Conservation (phyloP, 2,113 vertebrate genomes). For the Camelus bactrianus region DNA sequence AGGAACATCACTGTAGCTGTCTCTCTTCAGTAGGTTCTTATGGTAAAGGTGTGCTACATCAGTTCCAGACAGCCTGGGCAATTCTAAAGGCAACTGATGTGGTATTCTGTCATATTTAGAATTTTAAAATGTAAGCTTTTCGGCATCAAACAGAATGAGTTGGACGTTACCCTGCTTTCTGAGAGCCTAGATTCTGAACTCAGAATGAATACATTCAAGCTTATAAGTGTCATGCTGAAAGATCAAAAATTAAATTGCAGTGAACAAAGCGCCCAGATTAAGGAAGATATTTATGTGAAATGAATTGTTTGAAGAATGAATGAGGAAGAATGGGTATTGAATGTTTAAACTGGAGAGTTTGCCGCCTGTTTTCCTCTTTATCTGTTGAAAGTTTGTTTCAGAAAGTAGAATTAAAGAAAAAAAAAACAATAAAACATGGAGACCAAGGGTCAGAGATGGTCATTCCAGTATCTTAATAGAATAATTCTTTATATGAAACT, state of each 20-base stretch:
- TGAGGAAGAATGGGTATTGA: neutral
- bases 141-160: neutral
- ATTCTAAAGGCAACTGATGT: slow-evolving; percentile 36
- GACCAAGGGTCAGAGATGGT: neutral
- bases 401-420: neutral
- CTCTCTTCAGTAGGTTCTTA: slow-evolving; percentile 20
- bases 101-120: slow-evolving; percentile 11
- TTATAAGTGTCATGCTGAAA: neutral
- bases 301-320: neutral
- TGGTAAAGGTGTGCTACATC: neutral
- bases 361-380: neutral
- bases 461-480: neutral
- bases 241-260: slow-evolving; percentile 1
- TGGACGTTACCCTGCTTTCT: neutral
- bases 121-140: slow-evolving; percentile 38
- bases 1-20: neutral
- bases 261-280: neutral
- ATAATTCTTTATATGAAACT: neutral
- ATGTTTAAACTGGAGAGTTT: neutral
- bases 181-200: slow-evolving; percentile 18
- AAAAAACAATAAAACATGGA: neutral
- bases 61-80: neutral
- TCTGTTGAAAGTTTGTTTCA: neutral
- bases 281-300: neutral
- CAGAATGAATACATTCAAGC: neutral